Conservation (phyloP, 2,888 invertebrate species). For the Cylindroiulus punctatus region DNA sequence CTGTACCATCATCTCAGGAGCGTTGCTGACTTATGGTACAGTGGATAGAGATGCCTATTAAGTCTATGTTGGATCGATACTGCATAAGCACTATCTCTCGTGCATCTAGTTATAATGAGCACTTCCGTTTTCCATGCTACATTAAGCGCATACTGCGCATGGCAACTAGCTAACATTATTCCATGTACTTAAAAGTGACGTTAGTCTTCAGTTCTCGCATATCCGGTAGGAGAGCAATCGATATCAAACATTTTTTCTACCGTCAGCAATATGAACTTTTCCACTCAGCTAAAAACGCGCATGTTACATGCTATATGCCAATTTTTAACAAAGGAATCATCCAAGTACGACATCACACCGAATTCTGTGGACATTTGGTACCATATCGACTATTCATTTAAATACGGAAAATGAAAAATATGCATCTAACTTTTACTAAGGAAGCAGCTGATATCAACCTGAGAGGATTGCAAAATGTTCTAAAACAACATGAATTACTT, state of each 20-base stretch:
- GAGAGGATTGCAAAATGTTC: not conserved
- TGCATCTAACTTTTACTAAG: too few species aligned
- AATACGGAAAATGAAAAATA: too few species aligned
- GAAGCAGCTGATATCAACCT: too few species aligned
- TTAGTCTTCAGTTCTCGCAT: constrained; percentile 27
- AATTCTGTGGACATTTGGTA: too few species aligned
- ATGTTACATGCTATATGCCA: not conserved
- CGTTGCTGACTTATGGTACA: not conserved
- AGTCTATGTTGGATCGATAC: not conserved
- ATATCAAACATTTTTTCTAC: not conserved
- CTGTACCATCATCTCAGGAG: not conserved
- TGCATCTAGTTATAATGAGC: constrained; percentile 37
- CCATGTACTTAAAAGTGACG: constrained; percentile 37
- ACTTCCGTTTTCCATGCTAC: constrained; percentile 23
- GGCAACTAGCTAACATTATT: constrained; percentile 22
- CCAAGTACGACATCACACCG: not conserved
- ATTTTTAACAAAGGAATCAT: not conserved
- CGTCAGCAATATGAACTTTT: not conserved
- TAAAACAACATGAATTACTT: not conserved
- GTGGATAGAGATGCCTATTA: not conserved
- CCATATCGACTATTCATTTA: too few species aligned
- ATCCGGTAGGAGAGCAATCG: constrained; percentile 34
- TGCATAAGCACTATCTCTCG: constrained; percentile 19
- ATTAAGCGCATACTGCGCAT: constrained; percentile 37
- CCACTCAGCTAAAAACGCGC: not conserved